Conservation (phyloP, 2,888 invertebrate species). For the Drosophila anomalata region DNA sequence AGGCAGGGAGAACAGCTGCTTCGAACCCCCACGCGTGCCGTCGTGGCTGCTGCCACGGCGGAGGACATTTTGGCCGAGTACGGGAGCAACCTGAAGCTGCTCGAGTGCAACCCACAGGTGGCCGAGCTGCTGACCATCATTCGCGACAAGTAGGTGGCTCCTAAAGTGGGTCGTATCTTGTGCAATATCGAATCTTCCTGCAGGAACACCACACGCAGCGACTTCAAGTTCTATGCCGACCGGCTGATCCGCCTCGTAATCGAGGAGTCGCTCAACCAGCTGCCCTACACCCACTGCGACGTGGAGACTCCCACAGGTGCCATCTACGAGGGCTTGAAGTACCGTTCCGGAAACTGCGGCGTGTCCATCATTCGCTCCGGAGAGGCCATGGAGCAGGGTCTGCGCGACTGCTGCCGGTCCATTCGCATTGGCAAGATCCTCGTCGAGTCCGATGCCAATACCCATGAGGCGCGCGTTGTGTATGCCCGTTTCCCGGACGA, state of each 20-base stretch:
- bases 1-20: slow-evolving; percentile 23
- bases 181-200: slow-evolving; percentile 26
- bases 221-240: slow-evolving; percentile 99
- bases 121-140: slow-evolving; percentile 92
- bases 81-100: slow-evolving; percentile 82
- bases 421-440: slow-evolving; percentile 99
- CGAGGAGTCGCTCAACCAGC: slow-evolving; percentile 97
- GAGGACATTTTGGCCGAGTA: slow-evolving; percentile 78
- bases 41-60: slow-evolving; percentile 55
- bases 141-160: slow-evolving; percentile 90
- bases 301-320: slow-evolving; percentile 96
- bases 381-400: slow-evolving; percentile 98
- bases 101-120: slow-evolving; percentile 82
- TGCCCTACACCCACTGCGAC: slow-evolving; percentile 94
- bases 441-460: slow-evolving; percentile 97
- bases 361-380: slow-evolving; percentile 97
- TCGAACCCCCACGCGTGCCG: slow-evolving; percentile 38
- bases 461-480: slow-evolving; percentile 97
- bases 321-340: slow-evolving; percentile 95
- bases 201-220: slow-evolving; percentile 95
- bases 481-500: slow-evolving; percentile 99
- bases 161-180: neutral
- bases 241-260: slow-evolving; percentile 98
- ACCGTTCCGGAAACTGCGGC: slow-evolving; percentile 98
- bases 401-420: slow-evolving; percentile 98